Evolutionary conservation across 2,888 invertebrate genomes (phyloP).

Genomic region (Nephrotoma flavescens): DNA sequence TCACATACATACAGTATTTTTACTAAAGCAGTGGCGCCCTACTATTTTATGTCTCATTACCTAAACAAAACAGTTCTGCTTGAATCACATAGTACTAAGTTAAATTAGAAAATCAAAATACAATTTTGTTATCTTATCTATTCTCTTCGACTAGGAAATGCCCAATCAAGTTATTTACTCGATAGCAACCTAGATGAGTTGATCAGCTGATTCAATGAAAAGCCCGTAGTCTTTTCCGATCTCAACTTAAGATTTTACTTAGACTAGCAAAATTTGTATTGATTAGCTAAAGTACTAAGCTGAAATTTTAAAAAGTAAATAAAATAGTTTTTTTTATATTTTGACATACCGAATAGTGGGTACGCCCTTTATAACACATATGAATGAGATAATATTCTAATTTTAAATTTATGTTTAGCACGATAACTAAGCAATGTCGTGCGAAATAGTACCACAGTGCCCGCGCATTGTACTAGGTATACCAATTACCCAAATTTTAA

Average conservation of each 20-base stretch:
- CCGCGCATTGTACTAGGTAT: neutral
- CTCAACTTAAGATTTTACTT: neutral
- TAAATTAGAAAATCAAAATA: neutral
- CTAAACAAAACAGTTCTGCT: no score
- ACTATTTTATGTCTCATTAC: no score
- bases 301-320: neutral
- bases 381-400: neutral
- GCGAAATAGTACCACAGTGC: neutral
- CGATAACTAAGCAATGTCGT: neutral
- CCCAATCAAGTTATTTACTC: neutral
- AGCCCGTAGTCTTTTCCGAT: neutral
- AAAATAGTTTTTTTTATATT: neutral
- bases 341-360: neutral
- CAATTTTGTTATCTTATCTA: neutral
- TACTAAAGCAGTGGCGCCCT: no score
- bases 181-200: neutral
- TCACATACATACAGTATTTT: neutral
- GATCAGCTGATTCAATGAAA: neutral
- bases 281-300: neutral
- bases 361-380: neutral
- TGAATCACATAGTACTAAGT: no score
- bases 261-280: neutral
- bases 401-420: neutral
- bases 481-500: neutral
- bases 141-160: neutral